Conservation (phyloP, 2,113 vertebrate genomes). For the Pitta sordida region DNA sequence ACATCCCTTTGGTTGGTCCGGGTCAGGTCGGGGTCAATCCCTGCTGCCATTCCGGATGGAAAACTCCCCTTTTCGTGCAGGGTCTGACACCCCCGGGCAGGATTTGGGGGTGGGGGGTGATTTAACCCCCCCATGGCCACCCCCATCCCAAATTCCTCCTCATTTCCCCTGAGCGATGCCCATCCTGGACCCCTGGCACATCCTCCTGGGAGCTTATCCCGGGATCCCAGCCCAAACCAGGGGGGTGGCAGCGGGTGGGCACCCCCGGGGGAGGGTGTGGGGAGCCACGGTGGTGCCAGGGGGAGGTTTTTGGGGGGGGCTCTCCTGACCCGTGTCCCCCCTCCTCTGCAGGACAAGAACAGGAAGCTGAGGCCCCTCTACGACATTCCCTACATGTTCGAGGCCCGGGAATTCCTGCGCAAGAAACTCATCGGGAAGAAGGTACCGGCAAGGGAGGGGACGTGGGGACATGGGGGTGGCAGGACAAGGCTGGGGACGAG, state of each 20-base stretch:
- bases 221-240: not conserved
- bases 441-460: conserved; percentile 63
- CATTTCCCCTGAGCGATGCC: fast-evolving
- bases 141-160: not conserved
- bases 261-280: fast-evolving
- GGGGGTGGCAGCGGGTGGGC: fast-evolving
- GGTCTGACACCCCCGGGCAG: no score
- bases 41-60: fast-evolving
- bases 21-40: fast-evolving
- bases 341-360: conserved; percentile 84
- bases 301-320: not conserved
- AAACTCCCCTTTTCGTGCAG: no score
- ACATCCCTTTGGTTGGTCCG: fast-evolving
- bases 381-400: conserved; percentile 99
- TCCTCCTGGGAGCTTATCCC: fast-evolving
- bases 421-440: conserved; percentile 99
- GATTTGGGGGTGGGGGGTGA: fast-evolving
- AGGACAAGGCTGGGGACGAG: no score
- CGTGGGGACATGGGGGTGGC: not conserved
- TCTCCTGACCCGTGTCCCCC: not conserved
- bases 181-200: fast-evolving
- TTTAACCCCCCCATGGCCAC: not conserved
- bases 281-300: fast-evolving
- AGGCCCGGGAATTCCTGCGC: conserved; percentile 95
- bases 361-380: conserved; percentile 95